Conservation (phyloP, 2,888 invertebrate species). For the Lysandra bellargus region DNA sequence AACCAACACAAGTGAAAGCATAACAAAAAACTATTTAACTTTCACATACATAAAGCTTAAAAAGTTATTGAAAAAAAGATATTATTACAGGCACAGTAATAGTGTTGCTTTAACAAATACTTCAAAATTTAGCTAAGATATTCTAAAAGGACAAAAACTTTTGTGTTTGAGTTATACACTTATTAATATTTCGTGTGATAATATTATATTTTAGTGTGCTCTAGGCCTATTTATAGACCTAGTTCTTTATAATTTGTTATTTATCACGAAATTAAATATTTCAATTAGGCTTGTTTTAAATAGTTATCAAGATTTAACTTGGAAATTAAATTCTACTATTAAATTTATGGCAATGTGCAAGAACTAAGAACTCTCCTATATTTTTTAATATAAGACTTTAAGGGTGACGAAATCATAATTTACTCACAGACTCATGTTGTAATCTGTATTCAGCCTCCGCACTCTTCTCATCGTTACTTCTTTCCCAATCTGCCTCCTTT, state of each 20-base stretch:
- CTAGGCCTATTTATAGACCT: not conserved
- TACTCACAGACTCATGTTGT: constrained; percentile 91
- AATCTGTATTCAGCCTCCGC: constrained; percentile 91
- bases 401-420: not conserved
- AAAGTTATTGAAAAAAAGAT: not conserved
- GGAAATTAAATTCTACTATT: not conserved
- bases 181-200: no score
- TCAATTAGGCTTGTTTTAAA: not conserved
- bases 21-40: not conserved
- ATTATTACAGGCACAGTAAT: not conserved
- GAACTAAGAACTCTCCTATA: not conserved
- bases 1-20: not conserved
- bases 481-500: constrained; percentile 93
- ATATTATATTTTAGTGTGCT: no score
- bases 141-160: not conserved
- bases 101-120: not conserved
- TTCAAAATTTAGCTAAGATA: not conserved
- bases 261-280: no score
- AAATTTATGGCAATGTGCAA: not conserved
- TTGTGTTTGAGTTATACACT: not conserved
- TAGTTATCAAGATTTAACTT: not conserved
- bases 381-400: not conserved
- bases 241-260: not conserved
- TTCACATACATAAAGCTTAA: not conserved
- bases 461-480: constrained; percentile 88